These are phyloP conservation scores for Pleuronectes platessa DNA, from an alignment of 2,113 vertebrate genomes.

Conservation along the genomic window DNA sequence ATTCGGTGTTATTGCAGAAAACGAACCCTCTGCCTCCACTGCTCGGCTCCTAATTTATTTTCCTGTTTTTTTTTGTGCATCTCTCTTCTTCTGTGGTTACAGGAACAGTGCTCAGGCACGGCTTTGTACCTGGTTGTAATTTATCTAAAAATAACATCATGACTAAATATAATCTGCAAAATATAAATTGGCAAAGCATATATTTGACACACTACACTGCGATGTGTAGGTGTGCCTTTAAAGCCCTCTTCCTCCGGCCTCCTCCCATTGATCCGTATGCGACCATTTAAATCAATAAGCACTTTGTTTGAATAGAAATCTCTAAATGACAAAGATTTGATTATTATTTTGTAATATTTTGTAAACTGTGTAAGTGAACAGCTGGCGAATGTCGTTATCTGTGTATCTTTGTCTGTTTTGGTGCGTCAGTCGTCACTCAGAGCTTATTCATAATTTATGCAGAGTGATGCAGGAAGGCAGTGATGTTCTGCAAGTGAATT, in stretches of 20 bases:
- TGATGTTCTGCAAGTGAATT: conserved; percentile 58
- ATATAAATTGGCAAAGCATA: not conserved
- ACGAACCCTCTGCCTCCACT: conserved; percentile 46
- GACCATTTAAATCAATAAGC: conserved; percentile 42
- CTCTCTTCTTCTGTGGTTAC: conserved; percentile 30
- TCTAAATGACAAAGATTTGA: conserved; percentile 26
- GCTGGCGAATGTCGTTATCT: conserved; percentile 8
- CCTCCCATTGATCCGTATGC: conserved; percentile 33
- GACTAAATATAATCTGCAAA: not conserved
- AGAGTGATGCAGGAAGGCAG: conserved; percentile 59
- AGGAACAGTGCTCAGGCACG: conserved; percentile 3
- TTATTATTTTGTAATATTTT: conserved; percentile 37
- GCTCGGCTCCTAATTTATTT: conserved; percentile 36
- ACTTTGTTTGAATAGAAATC: not conserved
- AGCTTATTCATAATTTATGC: conserved; percentile 67
- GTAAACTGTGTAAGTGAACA: conserved; percentile 18
- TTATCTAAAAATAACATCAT: conserved; percentile 30
- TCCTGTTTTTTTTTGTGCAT: conserved; percentile 8
- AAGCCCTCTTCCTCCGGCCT: conserved; percentile 15
- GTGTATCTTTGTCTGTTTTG: conserved; percentile 40
- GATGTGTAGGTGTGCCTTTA: conserved; percentile 18
- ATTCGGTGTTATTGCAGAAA: conserved; percentile 49
- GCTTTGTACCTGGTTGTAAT: not conserved
- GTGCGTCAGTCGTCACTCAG: conserved; percentile 45
- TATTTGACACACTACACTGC: conserved; percentile 1